A percentile compares a stretch with the other conserved stretches of the same genome.
Evolutionary conservation across 1,140 invertebrate genomes (phyloP).

Genomic region (Leptinotarsa texana): DNA sequence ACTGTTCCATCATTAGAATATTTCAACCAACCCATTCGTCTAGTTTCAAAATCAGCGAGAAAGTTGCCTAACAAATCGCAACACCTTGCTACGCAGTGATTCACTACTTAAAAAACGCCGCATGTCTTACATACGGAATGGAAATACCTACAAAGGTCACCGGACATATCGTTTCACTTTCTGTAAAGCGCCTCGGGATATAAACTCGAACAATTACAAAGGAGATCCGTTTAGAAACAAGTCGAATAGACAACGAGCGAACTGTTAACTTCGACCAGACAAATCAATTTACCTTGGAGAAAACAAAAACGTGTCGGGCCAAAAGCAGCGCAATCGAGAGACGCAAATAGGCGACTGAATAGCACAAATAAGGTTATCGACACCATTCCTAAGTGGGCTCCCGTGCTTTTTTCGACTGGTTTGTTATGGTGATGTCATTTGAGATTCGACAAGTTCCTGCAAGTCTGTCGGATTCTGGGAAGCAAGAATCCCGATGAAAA

Average conservation of each 20-base stretch:
- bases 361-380: neutral
- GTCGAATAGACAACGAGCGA: neutral
- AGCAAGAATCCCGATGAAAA: neutral
- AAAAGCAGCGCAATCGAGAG: neutral
- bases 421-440: neutral
- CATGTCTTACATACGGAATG: neutral
- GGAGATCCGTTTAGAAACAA: constrained; percentile 10
- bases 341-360: no score
- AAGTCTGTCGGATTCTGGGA: neutral
- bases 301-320: constrained; percentile 7
- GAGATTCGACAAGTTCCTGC: neutral
- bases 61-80: neutral
- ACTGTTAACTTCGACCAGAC: constrained; percentile 2
- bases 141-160: constrained; percentile 8
- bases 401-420: neutral
- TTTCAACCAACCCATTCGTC: neutral
- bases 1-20: no score
- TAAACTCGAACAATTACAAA: constrained; percentile 6
- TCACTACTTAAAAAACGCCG: neutral
- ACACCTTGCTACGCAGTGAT: neutral
- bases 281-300: constrained; percentile 13
- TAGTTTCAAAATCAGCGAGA: neutral
- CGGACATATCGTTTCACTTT: constrained; percentile 19
- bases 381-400: neutral
- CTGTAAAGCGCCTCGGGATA: constrained; percentile 9